phyloP scores from a whole-genome alignment of 2,888 invertebrate species.

The Nymphalis c-album region DNA sequence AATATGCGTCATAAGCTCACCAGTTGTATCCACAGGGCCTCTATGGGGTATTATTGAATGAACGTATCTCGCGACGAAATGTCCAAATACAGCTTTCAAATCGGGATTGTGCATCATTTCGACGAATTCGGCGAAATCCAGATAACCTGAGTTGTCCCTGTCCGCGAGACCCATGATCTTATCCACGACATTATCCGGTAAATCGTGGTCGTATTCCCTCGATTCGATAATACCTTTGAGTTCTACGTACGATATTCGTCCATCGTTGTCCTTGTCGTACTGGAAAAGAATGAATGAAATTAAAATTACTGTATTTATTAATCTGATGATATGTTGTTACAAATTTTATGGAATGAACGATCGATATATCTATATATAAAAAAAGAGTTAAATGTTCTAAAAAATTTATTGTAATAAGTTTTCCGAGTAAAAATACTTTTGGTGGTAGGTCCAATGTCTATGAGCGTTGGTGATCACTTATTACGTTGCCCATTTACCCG shows the following conservation, averaged over 20 bases:
- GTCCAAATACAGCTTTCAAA: constrained; percentile 84
- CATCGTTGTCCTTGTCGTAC: constrained; percentile 88
- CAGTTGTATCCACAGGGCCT: constrained; percentile 75
- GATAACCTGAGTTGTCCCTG: constrained; percentile 81
- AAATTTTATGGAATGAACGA: too few relatives aligned
- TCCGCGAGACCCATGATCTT: constrained; percentile 86
- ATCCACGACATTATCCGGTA: constrained; percentile 85
- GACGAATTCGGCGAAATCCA: constrained; percentile 88
- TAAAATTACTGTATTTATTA: not conserved
- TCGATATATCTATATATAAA: too few relatives aligned
- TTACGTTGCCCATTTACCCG: too few relatives aligned
- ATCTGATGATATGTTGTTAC: not conserved
- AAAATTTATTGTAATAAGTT: too few relatives aligned
- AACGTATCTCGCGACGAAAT: constrained; percentile 83
- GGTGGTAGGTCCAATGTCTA: too few relatives aligned
- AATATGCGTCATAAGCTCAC: constrained; percentile 47
- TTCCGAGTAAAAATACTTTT: too few relatives aligned
- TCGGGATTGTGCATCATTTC: constrained; percentile 84
- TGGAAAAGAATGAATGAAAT: constrained; percentile 57
- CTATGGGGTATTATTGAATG: constrained; percentile 81
- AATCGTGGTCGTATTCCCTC: constrained; percentile 83
- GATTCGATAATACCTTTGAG: constrained; percentile 83
- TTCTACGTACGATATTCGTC: constrained; percentile 85
- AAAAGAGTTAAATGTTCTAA: too few relatives aligned
- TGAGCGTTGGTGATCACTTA: too few relatives aligned